Percentiles rank a stretch among this genome's conserved stretches.
Conservation (phyloP, 2,797 vertebrate genomes). For the Peromyscus nudipes region DNA sequence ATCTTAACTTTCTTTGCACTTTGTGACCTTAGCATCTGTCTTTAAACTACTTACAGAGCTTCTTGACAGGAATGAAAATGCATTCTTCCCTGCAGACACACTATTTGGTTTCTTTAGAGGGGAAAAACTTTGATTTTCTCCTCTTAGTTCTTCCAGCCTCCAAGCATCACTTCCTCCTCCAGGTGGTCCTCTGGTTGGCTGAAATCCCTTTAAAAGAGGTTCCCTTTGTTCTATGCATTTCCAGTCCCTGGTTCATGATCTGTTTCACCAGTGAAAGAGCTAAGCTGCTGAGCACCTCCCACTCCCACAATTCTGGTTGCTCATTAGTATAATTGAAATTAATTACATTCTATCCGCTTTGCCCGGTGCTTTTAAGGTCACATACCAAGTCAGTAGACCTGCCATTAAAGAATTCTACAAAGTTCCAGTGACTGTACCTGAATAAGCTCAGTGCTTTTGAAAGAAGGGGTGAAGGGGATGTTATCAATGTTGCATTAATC, state of each 20-base stretch:
- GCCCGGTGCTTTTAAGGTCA: not conserved
- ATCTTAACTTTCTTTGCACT: not conserved
- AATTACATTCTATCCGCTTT: not conserved
- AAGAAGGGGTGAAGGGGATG: not conserved
- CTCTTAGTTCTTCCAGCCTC: not conserved
- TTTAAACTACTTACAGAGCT: not conserved
- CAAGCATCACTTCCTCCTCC: constrained; percentile 27
- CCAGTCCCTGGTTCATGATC: not conserved
- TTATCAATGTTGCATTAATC: not conserved
- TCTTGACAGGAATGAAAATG: not conserved
- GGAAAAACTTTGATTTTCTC: not conserved
- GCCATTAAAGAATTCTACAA: constrained; percentile 57
- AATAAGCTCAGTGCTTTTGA: not conserved
- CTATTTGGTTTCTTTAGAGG: not conserved
- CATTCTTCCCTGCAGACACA: not conserved
- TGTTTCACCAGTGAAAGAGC: not conserved
- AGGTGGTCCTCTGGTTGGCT: not conserved
- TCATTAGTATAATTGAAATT: not conserved
- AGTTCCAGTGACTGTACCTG: not conserved
- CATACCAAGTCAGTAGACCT: not conserved
- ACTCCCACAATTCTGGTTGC: not conserved
- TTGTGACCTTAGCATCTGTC: not conserved
- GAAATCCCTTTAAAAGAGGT: constrained; percentile 10
- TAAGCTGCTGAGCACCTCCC: not conserved
- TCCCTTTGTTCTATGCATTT: not conserved